phyloP scores from a whole-genome alignment of 2,797 vertebrate genomes.

The Rhincodon typus region DNA sequence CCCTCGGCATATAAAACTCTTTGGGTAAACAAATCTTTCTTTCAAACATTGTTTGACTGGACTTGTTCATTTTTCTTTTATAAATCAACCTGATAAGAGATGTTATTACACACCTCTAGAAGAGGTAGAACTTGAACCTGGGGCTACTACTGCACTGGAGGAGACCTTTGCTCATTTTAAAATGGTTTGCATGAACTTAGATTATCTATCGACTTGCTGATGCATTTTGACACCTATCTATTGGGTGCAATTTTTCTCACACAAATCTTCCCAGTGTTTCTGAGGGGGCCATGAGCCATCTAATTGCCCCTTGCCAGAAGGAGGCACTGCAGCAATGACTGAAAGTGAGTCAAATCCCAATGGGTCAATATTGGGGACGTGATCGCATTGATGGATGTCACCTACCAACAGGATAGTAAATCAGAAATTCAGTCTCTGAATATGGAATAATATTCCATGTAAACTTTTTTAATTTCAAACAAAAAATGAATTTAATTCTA shows the following conservation, averaged over 20 bases:
- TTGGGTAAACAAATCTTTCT: neutral
- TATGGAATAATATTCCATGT: neutral
- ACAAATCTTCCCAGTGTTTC: neutral
- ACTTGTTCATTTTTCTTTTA: too few species aligned
- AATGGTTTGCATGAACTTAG: neutral
- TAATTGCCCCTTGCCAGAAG: neutral
- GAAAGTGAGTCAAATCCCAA: neutral
- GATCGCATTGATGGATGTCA: neutral
- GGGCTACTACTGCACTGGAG: too few species aligned
- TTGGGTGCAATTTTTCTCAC: neutral
- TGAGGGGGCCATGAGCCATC: neutral
- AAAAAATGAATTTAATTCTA: neutral
- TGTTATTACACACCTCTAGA: too few species aligned
- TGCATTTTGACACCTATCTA: neutral
- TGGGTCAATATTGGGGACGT: neutral
- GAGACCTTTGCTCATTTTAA: neutral
- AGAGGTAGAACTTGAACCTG: too few species aligned
- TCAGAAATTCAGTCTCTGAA: neutral
- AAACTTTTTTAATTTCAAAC: too few species aligned
- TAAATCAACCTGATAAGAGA: too few species aligned
- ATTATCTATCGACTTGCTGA: neutral
- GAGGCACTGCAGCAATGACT: neutral
- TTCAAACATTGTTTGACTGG: too few species aligned
- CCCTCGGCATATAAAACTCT: neutral
- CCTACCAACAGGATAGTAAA: neutral